These are phyloP conservation scores for Drosophila parvula DNA, from an alignment of 1,140 invertebrate genomes.

Conservation along the genomic window DNA sequence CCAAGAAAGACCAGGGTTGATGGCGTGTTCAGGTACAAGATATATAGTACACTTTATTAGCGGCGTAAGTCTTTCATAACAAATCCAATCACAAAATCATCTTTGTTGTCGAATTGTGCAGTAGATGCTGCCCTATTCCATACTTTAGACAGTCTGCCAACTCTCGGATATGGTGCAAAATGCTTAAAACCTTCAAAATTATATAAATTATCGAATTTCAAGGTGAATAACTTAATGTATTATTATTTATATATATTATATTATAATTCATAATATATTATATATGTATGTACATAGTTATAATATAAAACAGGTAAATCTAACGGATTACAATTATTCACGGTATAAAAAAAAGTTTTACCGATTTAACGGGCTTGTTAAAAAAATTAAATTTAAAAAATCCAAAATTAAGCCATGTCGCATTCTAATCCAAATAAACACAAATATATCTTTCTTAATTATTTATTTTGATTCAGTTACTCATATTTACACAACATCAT, in stretches of 20 bases:
- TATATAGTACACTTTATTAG: no score
- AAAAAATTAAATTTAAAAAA: no score
- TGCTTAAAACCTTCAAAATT: background rate
- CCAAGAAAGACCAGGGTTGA: background rate
- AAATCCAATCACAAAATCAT: background rate
- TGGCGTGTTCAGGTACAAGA: no score
- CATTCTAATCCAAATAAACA: background rate
- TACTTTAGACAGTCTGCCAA: background rate
- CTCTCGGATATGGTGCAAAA: background rate
- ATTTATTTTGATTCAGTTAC: conserved; percentile 12
- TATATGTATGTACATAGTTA: no score
- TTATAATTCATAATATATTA: no score
- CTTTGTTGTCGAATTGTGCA: background rate
- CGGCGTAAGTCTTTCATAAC: no score
- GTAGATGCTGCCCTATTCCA: background rate
- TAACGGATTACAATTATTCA: background rate
- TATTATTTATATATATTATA: no score
- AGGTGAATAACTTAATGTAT: no score
- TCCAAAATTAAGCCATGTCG: background rate
- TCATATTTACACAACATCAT: conserved; percentile 3
- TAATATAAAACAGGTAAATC: background rate
- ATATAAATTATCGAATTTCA: background rate
- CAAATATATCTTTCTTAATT: background rate
- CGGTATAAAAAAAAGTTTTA: background rate
- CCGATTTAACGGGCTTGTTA: background rate